A percentile compares a stretch with the other conserved stretches of the same genome.
phyloP scores from a whole-genome alignment of 1,140 invertebrate species.

The Sesamia nonagrioides region DNA sequence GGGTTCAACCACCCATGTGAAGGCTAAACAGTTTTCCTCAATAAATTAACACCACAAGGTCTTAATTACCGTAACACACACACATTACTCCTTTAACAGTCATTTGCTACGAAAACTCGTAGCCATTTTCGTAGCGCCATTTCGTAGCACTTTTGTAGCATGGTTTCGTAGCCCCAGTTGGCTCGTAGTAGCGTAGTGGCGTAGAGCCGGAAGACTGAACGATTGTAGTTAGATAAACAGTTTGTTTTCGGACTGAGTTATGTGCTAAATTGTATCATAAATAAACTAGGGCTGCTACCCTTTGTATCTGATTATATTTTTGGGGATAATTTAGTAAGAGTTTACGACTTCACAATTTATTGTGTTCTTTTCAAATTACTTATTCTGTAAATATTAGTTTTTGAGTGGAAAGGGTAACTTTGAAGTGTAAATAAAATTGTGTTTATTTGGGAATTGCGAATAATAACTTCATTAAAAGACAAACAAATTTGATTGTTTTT shows the following conservation, averaged over 20 bases:
- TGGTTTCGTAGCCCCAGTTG: conserved; percentile 30
- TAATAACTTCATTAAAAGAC: too few species aligned
- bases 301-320: conserved; percentile 45
- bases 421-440: neutral
- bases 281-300: conserved; percentile 43
- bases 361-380: neutral
- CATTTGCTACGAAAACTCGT: conserved; percentile 9
- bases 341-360: conserved; percentile 45
- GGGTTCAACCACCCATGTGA: too few species aligned
- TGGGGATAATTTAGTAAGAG: conserved; percentile 15
- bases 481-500: neutral
- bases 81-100: neutral
- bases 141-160: conserved; percentile 9
- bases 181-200: conserved; percentile 47
- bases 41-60: neutral
- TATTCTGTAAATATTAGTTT: neutral
- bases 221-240: conserved; percentile 53
- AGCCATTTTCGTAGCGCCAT: neutral
- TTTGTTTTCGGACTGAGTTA: conserved; percentile 54
- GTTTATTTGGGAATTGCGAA: neutral
- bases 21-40: neutral
- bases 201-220: conserved; percentile 50
- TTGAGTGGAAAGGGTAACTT: neutral
- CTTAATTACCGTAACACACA: neutral
- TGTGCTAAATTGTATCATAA: conserved; percentile 51